Evolutionary conservation across 2,797 vertebrate species (phyloP), one percentile per base, ranked within the genome.

Genomic region (Rhyacichthys aspro): DNA sequence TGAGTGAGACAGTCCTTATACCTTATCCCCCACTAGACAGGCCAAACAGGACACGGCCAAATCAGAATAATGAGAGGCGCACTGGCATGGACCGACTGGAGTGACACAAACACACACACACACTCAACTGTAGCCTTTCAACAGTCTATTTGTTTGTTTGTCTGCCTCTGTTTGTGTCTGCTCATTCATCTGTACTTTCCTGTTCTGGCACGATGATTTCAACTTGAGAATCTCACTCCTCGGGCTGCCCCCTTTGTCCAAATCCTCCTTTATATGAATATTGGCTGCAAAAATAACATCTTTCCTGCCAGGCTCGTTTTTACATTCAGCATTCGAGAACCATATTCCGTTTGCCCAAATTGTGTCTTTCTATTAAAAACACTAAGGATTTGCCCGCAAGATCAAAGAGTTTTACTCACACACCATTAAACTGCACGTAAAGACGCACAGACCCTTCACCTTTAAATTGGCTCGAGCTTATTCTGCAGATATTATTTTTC

Each of bases 11-110:
- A 75, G 80, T 76, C 80, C 79, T 83, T 81, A 75, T 86, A 79
- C 81, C 81, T 81, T 82, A 86, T 89, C 74, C 84, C 67, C 78
- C 80, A 57, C 72, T 81, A 81, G 88, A 92, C 89, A 90, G 82
- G 86, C 85, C 81, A 82, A 82, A 87, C 79, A 72, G 86, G 79
- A 88, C 72, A 76, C 70, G 82, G 84, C 83, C 82, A 89, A 90
- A 92, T 92, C 90, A 90, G 89, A 92, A 90, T 93, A 92, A 92
- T 92, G 90, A 92, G 91, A 87, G 57, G 73, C 85, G 67, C 79
- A 80, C 78, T 85, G 89, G 72, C 83, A 84, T 83, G 82, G 85
- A 79, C 78, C 55, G 59, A 85, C 80, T 89, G 83, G 83, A 86
- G 77, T 82, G 81, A 86, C 80, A 81, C 85, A 82, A 81, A 65